Evolutionary conservation across 2,888 invertebrate species (phyloP).

Genomic region (Phalera bucephala): DNA sequence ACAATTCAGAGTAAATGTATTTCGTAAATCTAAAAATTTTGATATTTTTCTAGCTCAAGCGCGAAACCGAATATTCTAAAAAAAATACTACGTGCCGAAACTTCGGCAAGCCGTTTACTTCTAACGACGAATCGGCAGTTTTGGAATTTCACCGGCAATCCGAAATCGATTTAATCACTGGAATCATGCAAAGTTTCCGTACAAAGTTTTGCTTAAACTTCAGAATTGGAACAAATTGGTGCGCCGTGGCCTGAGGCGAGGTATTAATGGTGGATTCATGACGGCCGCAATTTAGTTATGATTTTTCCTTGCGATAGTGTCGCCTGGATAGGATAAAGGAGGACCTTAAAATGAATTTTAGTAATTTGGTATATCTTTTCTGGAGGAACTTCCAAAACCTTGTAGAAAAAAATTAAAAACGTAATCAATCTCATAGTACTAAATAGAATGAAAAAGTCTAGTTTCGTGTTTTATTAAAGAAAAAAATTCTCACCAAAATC

Average conservation of each 20-base stretch:
- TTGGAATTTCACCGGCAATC: slow-evolving; percentile 72
- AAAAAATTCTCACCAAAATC: too few relatives aligned
- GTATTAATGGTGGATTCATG: slow-evolving; percentile 75
- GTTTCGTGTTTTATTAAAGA: too few relatives aligned
- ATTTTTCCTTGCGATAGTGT: slow-evolving; percentile 36
- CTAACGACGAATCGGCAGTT: slow-evolving; percentile 75
- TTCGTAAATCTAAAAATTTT: too few relatives aligned
- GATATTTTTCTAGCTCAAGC: too few relatives aligned
- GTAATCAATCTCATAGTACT: too few relatives aligned
- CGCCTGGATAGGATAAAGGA: slow-evolving; percentile 26
- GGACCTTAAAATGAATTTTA: slow-evolving; percentile 5
- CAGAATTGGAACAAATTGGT: slow-evolving; percentile 77
- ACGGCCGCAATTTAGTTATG: slow-evolving; percentile 53
- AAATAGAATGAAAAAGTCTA: too few relatives aligned
- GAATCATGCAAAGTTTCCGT: slow-evolving; percentile 74
- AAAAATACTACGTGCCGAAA: slow-evolving; percentile 63
- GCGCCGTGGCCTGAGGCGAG: slow-evolving; percentile 71
- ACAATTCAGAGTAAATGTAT: too few relatives aligned
- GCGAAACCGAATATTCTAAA: too few relatives aligned
- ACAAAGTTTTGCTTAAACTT: slow-evolving; percentile 76
- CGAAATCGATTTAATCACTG: slow-evolving; percentile 80
- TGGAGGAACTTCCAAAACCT: too few relatives aligned
- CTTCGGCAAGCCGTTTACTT: slow-evolving; percentile 59
- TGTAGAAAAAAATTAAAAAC: too few relatives aligned
- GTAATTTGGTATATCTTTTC: too few relatives aligned